Evolutionary conservation across 2,797 vertebrate genomes (phyloP).

Genomic region (Taeniopygia guttata): DNA sequence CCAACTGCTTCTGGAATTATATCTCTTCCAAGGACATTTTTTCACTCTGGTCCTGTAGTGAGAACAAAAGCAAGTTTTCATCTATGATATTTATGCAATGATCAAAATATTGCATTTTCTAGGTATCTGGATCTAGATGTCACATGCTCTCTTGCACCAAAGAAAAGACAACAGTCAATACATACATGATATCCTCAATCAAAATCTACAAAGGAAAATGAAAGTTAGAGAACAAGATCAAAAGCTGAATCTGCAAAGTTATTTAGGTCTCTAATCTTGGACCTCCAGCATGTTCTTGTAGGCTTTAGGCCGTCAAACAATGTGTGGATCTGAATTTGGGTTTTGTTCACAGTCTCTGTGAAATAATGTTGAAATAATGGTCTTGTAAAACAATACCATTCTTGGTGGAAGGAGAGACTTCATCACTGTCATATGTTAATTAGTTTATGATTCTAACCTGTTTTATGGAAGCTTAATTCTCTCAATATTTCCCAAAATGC

Average conservation of each 20-base stretch:
- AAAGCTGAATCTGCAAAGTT: background rate
- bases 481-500: background rate
- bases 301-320: background rate
- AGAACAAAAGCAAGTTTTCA: background rate
- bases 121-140: background rate
- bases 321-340: background rate
- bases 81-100: background rate
- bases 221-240: background rate
- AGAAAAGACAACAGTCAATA: background rate
- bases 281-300: background rate
- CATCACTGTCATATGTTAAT: background rate
- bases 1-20: background rate
- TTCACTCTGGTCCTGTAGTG: background rate
- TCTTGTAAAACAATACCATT: background rate
- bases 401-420: background rate
- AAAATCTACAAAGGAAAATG: background rate
- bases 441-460: background rate
- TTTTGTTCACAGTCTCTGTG: background rate
- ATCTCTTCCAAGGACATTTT: background rate
- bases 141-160: background rate
- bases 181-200: background rate
- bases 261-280: background rate
- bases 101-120: background rate
- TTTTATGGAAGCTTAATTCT: background rate
- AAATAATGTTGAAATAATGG: background rate